Conservation (phyloP, 1,140 invertebrate genomes). For the Periplaneta americana region DNA sequence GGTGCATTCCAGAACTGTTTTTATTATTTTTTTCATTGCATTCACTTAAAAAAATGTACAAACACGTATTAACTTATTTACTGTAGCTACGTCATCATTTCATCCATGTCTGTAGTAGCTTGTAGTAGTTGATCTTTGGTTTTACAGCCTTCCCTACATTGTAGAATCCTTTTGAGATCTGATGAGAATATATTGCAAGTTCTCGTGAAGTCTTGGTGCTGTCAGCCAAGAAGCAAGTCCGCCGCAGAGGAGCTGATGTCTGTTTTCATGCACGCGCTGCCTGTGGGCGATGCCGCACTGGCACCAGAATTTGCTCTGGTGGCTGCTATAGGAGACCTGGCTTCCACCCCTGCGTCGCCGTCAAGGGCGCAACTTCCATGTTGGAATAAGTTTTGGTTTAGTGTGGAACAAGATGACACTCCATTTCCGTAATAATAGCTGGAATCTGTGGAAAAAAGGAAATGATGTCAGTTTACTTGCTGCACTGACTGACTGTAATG, state of each 20-base stretch:
- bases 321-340: constrained; percentile 58
- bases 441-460: constrained; percentile 44
- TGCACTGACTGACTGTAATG: too few relatives aligned
- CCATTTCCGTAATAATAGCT: constrained; percentile 59
- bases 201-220: neutral
- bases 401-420: neutral
- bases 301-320: constrained; percentile 63
- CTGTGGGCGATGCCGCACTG: constrained; percentile 63
- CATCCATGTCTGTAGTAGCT: neutral
- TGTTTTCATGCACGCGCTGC: constrained; percentile 61
- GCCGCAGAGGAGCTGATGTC: neutral
- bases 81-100: neutral
- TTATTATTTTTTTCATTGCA: neutral
- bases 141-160: constrained; percentile 9
- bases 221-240: constrained; percentile 6
- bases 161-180: constrained; percentile 3
- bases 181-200: neutral
- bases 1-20: neutral
- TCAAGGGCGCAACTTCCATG: constrained; percentile 5
- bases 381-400: constrained; percentile 7
- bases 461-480: too few relatives aligned
- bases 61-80: neutral
- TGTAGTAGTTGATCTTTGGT: constrained; percentile 7
- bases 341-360: constrained; percentile 36
- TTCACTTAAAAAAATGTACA: neutral